Evolutionary conservation across 2,113 vertebrate species (phyloP).

Genomic region (Petroica traversi): DNA sequence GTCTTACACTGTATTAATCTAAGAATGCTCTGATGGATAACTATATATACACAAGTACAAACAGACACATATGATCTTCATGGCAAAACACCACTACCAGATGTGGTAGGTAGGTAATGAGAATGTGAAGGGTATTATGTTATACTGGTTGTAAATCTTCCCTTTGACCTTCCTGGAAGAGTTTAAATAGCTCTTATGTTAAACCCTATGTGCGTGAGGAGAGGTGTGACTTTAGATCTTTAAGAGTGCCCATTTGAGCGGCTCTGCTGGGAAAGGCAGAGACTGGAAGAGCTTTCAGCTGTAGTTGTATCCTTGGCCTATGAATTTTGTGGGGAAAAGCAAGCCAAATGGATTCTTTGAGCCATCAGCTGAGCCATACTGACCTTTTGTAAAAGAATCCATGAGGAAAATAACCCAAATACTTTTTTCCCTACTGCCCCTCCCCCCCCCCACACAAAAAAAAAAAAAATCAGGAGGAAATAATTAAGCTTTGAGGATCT

Average conservation of each 20-base stretch:
- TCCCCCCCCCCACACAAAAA: too few relatives aligned
- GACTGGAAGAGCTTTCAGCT: neutral
- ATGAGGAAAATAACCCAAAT: neutral
- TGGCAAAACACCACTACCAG: neutral
- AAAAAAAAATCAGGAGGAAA: neutral
- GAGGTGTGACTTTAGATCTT: neutral
- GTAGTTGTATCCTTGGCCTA: neutral
- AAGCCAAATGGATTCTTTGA: neutral
- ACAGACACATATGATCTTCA: neutral
- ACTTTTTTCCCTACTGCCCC: neutral
- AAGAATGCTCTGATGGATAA: neutral
- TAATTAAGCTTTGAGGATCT: neutral
- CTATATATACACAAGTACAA: neutral
- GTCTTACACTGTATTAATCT: neutral
- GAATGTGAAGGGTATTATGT: neutral
- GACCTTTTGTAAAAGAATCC: neutral
- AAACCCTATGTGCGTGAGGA: neutral
- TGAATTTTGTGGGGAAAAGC: neutral
- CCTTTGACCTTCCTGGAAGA: neutral
- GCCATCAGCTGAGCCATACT: neutral
- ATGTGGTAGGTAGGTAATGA: neutral
- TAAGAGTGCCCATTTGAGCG: neutral
- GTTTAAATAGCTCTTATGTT: neutral
- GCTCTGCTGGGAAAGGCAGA: neutral
- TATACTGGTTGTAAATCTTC: neutral